Evolutionary conservation across 2,797 vertebrate species (phyloP).

Genomic region (Fringilla coelebs): DNA sequence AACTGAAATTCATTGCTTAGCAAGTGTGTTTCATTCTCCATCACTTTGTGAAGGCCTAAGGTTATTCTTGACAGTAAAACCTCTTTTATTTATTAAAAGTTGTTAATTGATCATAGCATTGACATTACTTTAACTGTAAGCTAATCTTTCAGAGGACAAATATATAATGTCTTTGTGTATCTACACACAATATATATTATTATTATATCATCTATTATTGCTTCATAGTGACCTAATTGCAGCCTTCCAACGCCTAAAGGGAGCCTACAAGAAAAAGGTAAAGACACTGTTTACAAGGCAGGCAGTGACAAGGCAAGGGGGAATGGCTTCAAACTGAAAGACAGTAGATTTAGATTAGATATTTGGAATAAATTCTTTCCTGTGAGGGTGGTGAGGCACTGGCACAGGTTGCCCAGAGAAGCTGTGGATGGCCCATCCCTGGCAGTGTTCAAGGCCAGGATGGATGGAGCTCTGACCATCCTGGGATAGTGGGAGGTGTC

Average conservation of each 20-base stretch:
- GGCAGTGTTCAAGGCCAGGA: accelerated
- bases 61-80: background rate
- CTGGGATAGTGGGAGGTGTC: accelerated
- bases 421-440: too few species aligned
- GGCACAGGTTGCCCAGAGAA: background rate
- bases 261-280: background rate
- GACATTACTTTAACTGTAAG: background rate
- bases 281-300: background rate
- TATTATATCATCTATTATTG: background rate
- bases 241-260: background rate
- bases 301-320: background rate
- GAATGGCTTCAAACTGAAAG: background rate
- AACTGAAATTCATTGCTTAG: background rate
- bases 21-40: background rate
- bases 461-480: background rate
- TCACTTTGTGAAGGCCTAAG: background rate
- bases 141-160: background rate
- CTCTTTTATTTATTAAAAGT: background rate
- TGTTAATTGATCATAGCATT: background rate
- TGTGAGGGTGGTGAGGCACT: background rate
- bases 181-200: accelerated
- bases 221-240: background rate
- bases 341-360: accelerated
- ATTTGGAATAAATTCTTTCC: background rate
- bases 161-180: background rate